Evolutionary conservation across 2,797 vertebrate species (phyloP).

Genomic region (Champsocephalus esox): DNA sequence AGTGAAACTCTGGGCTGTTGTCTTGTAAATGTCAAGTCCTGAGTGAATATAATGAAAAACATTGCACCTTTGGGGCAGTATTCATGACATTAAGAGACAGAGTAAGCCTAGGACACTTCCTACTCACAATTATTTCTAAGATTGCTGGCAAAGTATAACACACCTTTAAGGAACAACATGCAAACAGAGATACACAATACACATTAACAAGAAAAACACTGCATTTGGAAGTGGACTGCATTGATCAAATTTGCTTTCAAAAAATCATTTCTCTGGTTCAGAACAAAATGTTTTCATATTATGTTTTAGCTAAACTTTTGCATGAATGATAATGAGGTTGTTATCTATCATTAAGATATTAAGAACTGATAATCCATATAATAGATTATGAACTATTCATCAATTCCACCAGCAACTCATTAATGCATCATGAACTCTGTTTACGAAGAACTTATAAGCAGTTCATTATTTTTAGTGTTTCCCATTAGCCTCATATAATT

Average conservation of each 20-base stretch:
- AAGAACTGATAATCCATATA: conserved; percentile 52
- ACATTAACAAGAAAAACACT: not conserved
- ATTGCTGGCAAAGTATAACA: not conserved
- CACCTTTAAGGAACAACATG: not conserved
- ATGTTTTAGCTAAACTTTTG: conserved; percentile 5
- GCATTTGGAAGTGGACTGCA: not conserved
- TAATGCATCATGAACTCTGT: conserved; percentile 67
- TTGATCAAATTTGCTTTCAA: not conserved
- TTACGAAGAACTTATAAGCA: conserved; percentile 62
- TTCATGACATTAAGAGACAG: conserved; percentile 25
- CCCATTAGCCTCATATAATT: conserved; percentile 75
- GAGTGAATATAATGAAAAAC: conserved; percentile 8
- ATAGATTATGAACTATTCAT: conserved; percentile 62
- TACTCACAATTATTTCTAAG: conserved; percentile 7
- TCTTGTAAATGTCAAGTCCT: conserved; percentile 40
- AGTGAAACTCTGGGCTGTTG: conserved; percentile 16
- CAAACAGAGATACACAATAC: not conserved
- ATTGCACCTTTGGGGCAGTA: conserved; percentile 8
- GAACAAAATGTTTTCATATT: conserved; percentile 3
- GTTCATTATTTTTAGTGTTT: conserved; percentile 76
- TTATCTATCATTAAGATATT: conserved; percentile 54
- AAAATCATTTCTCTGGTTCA: not conserved
- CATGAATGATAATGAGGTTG: conserved; percentile 22
- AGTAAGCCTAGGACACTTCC: not conserved
- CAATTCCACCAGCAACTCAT: conserved; percentile 66